phyloP scores from a whole-genome alignment of 2,888 invertebrate genomes.

The Aspidiotus rigidus region DNA sequence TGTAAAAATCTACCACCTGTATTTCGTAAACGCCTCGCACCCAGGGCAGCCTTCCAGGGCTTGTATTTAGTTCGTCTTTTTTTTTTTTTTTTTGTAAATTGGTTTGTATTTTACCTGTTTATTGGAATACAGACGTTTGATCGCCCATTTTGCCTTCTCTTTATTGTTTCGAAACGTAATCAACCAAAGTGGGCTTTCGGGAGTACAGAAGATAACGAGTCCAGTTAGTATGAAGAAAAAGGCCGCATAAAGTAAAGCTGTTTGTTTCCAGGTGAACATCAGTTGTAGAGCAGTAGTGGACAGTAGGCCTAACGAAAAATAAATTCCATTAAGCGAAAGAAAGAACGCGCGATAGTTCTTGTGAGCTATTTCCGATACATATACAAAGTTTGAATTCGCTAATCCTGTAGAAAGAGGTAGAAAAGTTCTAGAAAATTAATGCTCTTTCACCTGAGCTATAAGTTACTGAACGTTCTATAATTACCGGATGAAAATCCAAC shows the following conservation, averaged over 20 bases:
- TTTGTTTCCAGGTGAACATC: constrained; percentile 47
- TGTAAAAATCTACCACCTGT: no score
- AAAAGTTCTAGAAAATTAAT: no score
- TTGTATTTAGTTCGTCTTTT: no score
- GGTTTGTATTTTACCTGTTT: neutral
- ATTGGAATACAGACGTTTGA: constrained; percentile 35
- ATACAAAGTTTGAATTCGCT: constrained; percentile 49
- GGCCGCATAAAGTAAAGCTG: constrained; percentile 45
- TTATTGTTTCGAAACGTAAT: constrained; percentile 38
- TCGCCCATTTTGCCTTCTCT: constrained; percentile 22
- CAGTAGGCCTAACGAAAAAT: constrained; percentile 51
- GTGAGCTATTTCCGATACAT: constrained; percentile 52
- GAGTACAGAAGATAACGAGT: constrained; percentile 44
- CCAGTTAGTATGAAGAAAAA: constrained; percentile 38
- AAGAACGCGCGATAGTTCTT: constrained; percentile 49
- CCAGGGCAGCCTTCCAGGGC: no score
- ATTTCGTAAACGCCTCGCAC: no score
- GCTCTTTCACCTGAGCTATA: no score
- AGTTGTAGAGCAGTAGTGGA: constrained; percentile 47
- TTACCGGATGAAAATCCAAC: no score
- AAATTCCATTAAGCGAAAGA: constrained; percentile 50
- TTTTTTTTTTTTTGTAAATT: neutral
- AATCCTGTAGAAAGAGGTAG: constrained; percentile 42
- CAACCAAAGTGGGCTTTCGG: constrained; percentile 54
- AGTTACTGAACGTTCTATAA: no score